Base-by-base conservation (phyloP, 2,888 invertebrate species). In the Diarsia rubi region DNA sequence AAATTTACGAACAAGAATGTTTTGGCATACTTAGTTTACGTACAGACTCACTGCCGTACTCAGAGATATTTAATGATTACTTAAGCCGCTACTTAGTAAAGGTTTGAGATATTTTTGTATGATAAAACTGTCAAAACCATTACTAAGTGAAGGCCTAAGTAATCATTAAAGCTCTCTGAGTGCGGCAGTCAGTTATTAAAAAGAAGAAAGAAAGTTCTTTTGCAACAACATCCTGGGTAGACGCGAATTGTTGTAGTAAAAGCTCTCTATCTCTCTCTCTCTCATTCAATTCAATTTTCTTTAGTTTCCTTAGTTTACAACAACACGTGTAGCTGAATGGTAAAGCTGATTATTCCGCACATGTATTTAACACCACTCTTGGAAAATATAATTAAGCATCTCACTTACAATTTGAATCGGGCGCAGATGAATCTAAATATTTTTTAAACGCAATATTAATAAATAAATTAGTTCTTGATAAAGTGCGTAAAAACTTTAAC, bases 1-100 rank as follows among this genome's bases (percentile, higher is more conserved):
- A 84, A 88, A 89, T 73, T 79, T 74, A 88, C 76, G 83, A 72
- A 79, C 79, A 79, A 84, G 70, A 77, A 45, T 75, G 81, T 83
- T 86, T 77, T 70, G 73, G 49, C 65, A 67, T 72, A n/a, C n/a
- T n/a, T n/a, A 21, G 31, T 65, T 75, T 44, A 16, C 42, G 21
- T 37, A 24, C 27, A 19, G 21, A n/a, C 27, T 54, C 21, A n/a
- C n/a, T n/a, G n/a, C n/a, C n/a, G n/a, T n/a, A n/a, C n/a, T n/a
- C n/a, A n/a, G n/a, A n/a, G n/a, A n/a, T n/a, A n/a, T n/a, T n/a
- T n/a, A n/a, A n/a, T n/a, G n/a, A n/a, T n/a, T n/a, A n/a, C n/a
- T n/a, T n/a, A n/a, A n/a, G n/a, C n/a, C n/a, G n/a, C n/a, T n/a
- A n/a, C n/a, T n/a, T n/a, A n/a, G n/a, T n/a, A n/a, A n/a, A n/a